phyloP scores from a whole-genome alignment of 2,797 vertebrate species.

The Brotula barbata region DNA sequence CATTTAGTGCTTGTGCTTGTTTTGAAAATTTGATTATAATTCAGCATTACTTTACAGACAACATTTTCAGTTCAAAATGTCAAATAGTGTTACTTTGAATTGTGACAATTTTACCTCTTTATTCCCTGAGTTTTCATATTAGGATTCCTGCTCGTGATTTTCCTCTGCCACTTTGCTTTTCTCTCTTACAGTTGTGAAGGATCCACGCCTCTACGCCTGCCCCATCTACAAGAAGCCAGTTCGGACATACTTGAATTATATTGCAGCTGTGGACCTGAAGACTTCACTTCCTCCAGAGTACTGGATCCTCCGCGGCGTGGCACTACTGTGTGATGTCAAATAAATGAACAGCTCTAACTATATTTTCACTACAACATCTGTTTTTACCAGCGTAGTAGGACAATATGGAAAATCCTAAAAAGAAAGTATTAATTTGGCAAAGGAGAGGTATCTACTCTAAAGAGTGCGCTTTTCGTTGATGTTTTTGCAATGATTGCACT shows the following conservation, averaged over 20 bases:
- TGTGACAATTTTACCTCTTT: background rate
- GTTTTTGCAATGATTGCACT: too few species aligned
- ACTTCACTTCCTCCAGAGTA: constrained; percentile 84
- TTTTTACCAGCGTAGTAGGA: too few species aligned
- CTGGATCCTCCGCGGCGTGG: constrained; percentile 93
- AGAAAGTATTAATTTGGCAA: too few species aligned
- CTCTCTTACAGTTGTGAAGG: constrained; percentile 75
- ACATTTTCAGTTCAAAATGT: constrained; percentile 10
- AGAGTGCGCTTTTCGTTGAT: too few species aligned
- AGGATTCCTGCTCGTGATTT: too few species aligned
- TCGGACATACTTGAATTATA: constrained; percentile 89
- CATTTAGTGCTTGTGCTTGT: too few species aligned
- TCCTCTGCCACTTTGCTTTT: background rate
- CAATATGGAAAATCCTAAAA: too few species aligned
- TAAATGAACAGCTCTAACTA: constrained; percentile 67
- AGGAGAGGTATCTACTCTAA: too few species aligned
- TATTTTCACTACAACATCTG: too few species aligned
- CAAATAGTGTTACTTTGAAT: constrained; percentile 16
- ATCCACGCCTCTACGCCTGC: constrained; percentile 86
- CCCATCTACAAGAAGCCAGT: constrained; percentile 93
- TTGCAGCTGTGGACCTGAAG: constrained; percentile 86
- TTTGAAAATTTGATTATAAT: too few species aligned
- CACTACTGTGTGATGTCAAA: constrained; percentile 93
- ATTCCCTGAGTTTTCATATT: background rate
- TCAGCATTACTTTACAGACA: background rate